phyloP scores from a whole-genome alignment of 2,888 invertebrate species.

The Caenorhabditis panamensis region DNA sequence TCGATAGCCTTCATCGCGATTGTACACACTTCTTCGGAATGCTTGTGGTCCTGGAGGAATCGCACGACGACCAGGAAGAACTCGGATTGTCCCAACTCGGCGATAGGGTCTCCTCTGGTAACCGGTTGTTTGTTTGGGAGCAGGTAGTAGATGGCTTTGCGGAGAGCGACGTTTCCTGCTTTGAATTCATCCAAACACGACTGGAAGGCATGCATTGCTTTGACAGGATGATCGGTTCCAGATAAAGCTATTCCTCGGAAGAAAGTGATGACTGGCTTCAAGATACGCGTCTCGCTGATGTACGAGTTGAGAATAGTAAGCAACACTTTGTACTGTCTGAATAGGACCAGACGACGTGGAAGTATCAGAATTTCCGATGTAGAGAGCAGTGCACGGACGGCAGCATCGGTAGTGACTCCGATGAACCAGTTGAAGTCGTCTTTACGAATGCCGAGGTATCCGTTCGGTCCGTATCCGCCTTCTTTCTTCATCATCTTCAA shows the following conservation, averaged over 20 bases:
- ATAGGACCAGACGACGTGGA: conserved; percentile 21
- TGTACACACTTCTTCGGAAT: conserved; percentile 67
- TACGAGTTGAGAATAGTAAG: conserved; percentile 48
- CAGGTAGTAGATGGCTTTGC: conserved; percentile 64
- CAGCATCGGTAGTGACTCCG: conserved; percentile 46
- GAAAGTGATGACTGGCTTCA: conserved; percentile 65
- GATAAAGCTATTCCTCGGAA: conserved; percentile 73
- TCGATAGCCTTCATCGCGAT: conserved; percentile 68
- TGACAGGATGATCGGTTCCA: conserved; percentile 70
- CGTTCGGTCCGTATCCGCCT: conserved; percentile 50
- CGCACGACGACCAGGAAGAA: conserved; percentile 60
- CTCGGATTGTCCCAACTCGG: conserved; percentile 32
- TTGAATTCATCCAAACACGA: conserved; percentile 65
- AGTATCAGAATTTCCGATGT: conserved; percentile 52
- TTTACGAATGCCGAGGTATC: conserved; percentile 12
- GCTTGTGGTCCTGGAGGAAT: conserved; percentile 69
- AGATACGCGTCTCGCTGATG: conserved; percentile 48
- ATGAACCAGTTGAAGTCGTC: conserved; percentile 59
- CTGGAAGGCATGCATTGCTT: conserved; percentile 66
- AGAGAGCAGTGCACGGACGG: conserved; percentile 53
- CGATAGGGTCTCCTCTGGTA: conserved; percentile 38
- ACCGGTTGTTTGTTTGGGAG: conserved; percentile 30
- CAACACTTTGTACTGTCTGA: conserved; percentile 37
- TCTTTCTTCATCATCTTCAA: conserved; percentile 42
- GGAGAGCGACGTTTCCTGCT: conserved; percentile 65